Evolutionary conservation across 2,888 invertebrate species (phyloP).

Genomic region (Protodeltote pygarga): DNA sequence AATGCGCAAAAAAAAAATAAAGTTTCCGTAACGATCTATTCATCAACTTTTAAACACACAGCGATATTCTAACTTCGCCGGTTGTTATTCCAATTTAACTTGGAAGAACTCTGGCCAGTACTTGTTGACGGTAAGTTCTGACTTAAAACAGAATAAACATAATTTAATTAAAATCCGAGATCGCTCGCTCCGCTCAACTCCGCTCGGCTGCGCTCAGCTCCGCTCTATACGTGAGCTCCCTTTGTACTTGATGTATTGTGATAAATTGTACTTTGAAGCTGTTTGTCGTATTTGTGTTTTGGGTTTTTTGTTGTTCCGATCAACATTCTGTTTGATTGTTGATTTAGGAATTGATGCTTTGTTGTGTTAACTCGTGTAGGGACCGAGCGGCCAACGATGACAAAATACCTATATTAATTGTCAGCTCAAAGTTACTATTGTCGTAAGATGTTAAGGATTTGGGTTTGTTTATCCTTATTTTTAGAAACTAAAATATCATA

Average conservation of each 20-base stretch:
- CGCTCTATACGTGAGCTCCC: conserved; percentile 16
- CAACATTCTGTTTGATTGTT: conserved; percentile 27
- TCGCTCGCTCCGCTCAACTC: conserved; percentile 9
- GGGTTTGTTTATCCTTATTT: too few relatives aligned
- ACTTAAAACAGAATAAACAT: conserved; percentile 32
- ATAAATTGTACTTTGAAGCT: conserved; percentile 21
- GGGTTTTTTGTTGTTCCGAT: conserved; percentile 22
- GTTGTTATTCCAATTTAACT: conserved; percentile 41
- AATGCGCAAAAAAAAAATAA: conserved; percentile 8
- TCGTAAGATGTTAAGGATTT: too few relatives aligned
- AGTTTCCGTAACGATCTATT: conserved; percentile 18
- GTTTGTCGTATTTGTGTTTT: conserved; percentile 13
- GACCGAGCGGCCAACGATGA: too few relatives aligned
- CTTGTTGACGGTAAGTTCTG: conserved; percentile 25
- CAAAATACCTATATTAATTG: too few relatives aligned
- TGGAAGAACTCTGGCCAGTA: conserved; percentile 24
- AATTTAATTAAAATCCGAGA: conserved; percentile 40
- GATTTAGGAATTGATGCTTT: conserved; percentile 20
- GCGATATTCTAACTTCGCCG: conserved; percentile 19
- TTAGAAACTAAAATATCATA: too few relatives aligned
- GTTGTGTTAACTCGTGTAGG: conserved; percentile 1
- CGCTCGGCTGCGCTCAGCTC: conserved; percentile 8
- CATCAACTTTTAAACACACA: conserved; percentile 31
- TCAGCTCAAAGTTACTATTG: too few relatives aligned
- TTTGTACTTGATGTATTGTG: conserved; percentile 41